These are phyloP conservation scores for Lacanobia wlatinum DNA, from an alignment of 2,888 invertebrate genomes.

Conservation along the genomic window DNA sequence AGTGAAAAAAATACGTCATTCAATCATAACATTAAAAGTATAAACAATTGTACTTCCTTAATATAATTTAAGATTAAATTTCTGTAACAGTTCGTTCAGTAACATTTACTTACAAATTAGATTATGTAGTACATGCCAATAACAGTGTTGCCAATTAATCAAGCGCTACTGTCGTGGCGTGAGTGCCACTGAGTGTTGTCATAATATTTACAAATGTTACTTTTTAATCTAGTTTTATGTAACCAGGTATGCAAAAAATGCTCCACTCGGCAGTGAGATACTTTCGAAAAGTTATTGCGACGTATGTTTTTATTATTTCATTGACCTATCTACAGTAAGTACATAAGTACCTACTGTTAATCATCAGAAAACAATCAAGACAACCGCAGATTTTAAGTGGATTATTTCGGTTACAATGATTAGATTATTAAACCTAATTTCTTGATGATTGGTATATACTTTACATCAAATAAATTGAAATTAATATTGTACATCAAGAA, in stretches of 20 bases:
- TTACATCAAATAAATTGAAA: too few species aligned
- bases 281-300: background rate
- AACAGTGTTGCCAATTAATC: constrained; percentile 18
- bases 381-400: background rate
- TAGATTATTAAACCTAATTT: constrained; percentile 27
- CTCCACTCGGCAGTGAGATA: background rate
- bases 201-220: constrained; percentile 22
- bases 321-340: constrained; percentile 27
- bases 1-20: too few species aligned
- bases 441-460: background rate
- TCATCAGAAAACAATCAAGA: constrained; percentile 8
- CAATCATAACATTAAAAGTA: too few species aligned
- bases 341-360: constrained; percentile 1
- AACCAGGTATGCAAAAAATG: constrained; percentile 9
- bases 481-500: too few species aligned
- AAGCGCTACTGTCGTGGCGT: constrained; percentile 8
- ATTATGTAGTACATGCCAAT: constrained; percentile 8
- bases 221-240: constrained; percentile 19
- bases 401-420: constrained; percentile 33
- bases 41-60: background rate
- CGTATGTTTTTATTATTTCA: background rate
- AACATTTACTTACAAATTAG: background rate
- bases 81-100: background rate
- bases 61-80: background rate
- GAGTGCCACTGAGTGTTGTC: constrained; percentile 11